Percentiles rank a stretch among this genome's conserved stretches.
phyloP scores from a whole-genome alignment of 2,888 invertebrate species.

The Megamerina dolium region DNA sequence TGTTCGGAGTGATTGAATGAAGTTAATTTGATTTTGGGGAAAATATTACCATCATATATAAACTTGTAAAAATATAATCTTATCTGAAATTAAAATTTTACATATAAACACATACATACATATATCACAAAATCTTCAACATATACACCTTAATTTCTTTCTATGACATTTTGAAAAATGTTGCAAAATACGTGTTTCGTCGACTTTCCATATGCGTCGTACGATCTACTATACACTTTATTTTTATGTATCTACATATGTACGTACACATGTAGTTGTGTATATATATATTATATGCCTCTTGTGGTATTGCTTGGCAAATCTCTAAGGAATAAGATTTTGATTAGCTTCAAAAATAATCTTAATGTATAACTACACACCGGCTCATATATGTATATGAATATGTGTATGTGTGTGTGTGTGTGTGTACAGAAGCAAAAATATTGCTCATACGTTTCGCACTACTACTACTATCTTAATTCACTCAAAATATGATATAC shows the following conservation, averaged over 20 bases:
- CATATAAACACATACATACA: no score
- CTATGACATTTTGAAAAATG: no score
- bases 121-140: no score
- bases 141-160: no score
- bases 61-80: no score
- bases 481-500: conserved; percentile 11
- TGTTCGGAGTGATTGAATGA: not conserved
- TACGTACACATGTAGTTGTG: not conserved
- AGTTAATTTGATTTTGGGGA: not conserved
- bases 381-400: not conserved
- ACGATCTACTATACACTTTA: no score
- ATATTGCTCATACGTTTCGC: no score
- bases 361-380: no score
- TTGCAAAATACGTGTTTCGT: not conserved
- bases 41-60: no score
- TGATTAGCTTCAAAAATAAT: conserved; percentile 10
- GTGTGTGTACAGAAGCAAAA: not conserved
- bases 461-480: no score
- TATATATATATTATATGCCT: not conserved
- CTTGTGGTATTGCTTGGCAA: not conserved
- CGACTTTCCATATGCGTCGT: not conserved
- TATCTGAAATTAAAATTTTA: no score
- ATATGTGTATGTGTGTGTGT: conserved; percentile 1
- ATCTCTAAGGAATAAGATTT: conserved; percentile 9
- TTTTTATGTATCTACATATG: not conserved